Conservation (phyloP, 2,797 vertebrate genomes). For the Kryptolebias ocellatus region DNA sequence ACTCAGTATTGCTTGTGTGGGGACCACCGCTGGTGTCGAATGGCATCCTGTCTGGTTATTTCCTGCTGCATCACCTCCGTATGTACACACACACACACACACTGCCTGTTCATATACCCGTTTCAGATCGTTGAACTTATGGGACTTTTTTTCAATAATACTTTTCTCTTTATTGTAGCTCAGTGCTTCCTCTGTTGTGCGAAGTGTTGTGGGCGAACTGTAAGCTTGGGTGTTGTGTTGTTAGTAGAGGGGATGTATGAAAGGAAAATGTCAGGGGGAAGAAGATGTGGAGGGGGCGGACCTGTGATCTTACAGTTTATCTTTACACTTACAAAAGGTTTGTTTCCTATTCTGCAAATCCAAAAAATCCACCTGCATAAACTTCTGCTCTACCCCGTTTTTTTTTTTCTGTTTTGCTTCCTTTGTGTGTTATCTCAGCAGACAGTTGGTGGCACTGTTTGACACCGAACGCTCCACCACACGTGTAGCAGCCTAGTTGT, state of each 20-base stretch:
- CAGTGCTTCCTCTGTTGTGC: slow-evolving; percentile 4
- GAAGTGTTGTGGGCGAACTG: slow-evolving; percentile 6
- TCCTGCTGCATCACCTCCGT: slow-evolving; percentile 91
- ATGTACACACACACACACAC: slow-evolving; percentile 62
- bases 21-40: slow-evolving; percentile 87
- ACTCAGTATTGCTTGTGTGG: slow-evolving; percentile 90
- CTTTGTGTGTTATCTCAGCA: slow-evolving; percentile 4
- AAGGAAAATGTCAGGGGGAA: slow-evolving; percentile 8
- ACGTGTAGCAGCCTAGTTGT: slow-evolving; percentile 17
- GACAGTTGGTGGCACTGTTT: slow-evolving; percentile 76
- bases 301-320: slow-evolving; percentile 5
- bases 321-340: slow-evolving; percentile 2
- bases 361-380: slow-evolving; percentile 5
- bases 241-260: background rate
- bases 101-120: background rate
- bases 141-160: slow-evolving; percentile 16
- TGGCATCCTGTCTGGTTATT: slow-evolving; percentile 88
- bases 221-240: slow-evolving; percentile 2
- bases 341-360: background rate
- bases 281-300: slow-evolving; percentile 6
- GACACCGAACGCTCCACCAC: slow-evolving; percentile 47
- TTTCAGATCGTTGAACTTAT: background rate
- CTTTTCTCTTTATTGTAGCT: slow-evolving; percentile 2
- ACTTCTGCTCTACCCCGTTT: background rate
- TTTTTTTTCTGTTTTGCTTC: background rate